These are phyloP conservation scores for Sorex araneus DNA, from an alignment of 2,113 vertebrate genomes.

Conservation along the genomic window DNA sequence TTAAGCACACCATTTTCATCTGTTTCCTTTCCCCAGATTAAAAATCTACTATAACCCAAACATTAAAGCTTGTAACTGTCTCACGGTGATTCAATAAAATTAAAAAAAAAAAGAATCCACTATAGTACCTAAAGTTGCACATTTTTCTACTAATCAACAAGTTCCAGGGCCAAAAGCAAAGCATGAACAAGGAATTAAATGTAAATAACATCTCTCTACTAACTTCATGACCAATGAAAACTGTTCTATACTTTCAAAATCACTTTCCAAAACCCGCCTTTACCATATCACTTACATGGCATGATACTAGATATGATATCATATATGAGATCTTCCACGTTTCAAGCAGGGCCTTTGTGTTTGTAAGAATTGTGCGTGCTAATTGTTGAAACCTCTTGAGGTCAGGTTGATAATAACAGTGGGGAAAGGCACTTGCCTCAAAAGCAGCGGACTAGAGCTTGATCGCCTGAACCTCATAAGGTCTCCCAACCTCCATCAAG, in stretches of 20 bases:
- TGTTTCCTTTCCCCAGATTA: conserved; percentile 23
- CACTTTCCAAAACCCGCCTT: not conserved
- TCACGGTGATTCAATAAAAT: no score
- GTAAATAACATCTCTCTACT: not conserved
- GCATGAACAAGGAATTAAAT: not conserved
- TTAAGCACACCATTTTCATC: not conserved
- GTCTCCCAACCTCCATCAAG: no score
- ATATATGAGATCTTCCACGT: not conserved
- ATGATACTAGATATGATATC: no score
- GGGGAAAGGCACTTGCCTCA: no score
- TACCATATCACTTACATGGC: not conserved
- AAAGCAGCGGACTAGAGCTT: no score
- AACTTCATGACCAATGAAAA: not conserved
- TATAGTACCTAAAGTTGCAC: not conserved
- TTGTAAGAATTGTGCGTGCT: not conserved
- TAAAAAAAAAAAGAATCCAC: not conserved
- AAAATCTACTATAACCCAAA: not conserved
- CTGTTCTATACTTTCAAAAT: not conserved
- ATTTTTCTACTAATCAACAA: not conserved
- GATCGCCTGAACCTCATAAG: no score
- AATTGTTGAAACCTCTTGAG: not conserved
- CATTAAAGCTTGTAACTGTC: no score
- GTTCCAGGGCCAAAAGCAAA: not conserved
- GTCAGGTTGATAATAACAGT: no score
- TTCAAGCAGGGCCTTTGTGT: not conserved